These are phyloP conservation scores for Enteromius fasciolatus DNA, from an alignment of 2,797 vertebrate genomes.

Conservation along the genomic window DNA sequence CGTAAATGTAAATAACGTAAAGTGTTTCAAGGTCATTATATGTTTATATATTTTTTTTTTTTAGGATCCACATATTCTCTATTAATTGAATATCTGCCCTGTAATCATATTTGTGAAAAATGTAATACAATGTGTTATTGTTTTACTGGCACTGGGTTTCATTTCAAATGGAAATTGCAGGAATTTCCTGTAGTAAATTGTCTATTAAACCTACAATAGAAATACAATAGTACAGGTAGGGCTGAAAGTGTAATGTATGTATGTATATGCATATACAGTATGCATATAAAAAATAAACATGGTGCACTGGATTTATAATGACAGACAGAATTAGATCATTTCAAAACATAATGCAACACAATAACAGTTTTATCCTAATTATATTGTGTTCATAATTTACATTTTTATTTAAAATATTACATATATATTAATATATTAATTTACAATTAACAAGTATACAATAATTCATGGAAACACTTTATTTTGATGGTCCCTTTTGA, in stretches of 20 bases:
- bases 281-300: too few relatives aligned
- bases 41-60: too few relatives aligned
- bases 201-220: too few relatives aligned
- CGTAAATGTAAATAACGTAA: too few relatives aligned
- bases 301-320: not conserved
- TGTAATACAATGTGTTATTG: not conserved
- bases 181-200: not conserved
- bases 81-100: not conserved
- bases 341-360: not conserved
- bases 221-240: too few relatives aligned
- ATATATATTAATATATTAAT: too few relatives aligned
- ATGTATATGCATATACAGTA: too few relatives aligned
- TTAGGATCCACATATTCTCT: not conserved
- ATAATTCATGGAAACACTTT: too few relatives aligned
- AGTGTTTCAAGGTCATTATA: too few relatives aligned
- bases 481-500: too few relatives aligned
- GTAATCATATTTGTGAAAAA: not conserved
- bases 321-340: not conserved
- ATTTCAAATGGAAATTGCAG: not conserved
- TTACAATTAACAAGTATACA: too few relatives aligned
- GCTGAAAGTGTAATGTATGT: not conserved
- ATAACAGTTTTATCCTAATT: not conserved
- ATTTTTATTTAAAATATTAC: too few relatives aligned
- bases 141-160: not conserved
- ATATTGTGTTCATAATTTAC: not conserved